Evolutionary conservation across 2,113 vertebrate genomes (phyloP).

Genomic region (Cichladusa arquata): DNA sequence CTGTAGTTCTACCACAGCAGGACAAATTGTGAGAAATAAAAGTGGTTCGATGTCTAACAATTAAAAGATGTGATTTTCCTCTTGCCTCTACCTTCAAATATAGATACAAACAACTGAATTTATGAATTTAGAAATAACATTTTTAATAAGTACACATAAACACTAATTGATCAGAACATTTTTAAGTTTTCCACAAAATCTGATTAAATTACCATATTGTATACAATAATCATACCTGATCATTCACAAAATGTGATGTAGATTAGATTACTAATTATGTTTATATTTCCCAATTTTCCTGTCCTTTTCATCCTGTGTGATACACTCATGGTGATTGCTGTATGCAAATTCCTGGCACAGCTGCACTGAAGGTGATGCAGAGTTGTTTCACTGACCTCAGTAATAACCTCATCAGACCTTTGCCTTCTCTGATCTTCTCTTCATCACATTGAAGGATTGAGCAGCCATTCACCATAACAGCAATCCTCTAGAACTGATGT

Average conservation of each 20-base stretch:
- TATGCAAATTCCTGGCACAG: background rate
- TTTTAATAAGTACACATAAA: background rate
- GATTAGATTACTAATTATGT: constrained; percentile 23
- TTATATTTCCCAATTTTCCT: constrained; percentile 12
- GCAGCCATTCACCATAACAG: background rate
- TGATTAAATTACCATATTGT: constrained; percentile 45
- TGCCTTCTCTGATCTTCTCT: background rate
- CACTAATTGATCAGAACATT: background rate
- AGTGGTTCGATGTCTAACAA: background rate
- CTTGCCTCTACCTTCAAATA: background rate
- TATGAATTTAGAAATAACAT: background rate
- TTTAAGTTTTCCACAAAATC: background rate
- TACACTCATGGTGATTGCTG: background rate
- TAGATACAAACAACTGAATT: background rate
- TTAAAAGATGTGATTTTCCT: background rate
- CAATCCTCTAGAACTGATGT: background rate
- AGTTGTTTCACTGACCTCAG: background rate
- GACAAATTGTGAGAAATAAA: background rate
- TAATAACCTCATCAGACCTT: background rate
- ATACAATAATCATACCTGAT: constrained; percentile 12
- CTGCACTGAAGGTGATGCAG: background rate
- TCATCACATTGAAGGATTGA: accelerated
- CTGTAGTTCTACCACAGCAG: background rate
- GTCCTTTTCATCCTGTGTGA: background rate
- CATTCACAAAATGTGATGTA: constrained; percentile 14